phyloP scores from a whole-genome alignment of 2,797 vertebrate genomes.

The Amphiprion clarkii region DNA sequence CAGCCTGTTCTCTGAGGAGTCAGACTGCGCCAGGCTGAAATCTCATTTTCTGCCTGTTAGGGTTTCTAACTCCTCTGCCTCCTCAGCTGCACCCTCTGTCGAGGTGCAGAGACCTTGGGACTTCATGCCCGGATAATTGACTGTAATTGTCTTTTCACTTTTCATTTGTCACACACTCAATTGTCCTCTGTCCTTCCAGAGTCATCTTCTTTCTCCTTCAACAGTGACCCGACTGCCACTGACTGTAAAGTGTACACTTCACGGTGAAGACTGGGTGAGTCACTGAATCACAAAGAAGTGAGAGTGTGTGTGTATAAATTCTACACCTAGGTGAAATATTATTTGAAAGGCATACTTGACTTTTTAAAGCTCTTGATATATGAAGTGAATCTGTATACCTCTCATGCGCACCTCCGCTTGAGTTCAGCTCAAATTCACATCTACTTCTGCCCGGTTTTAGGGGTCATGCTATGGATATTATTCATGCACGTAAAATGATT shows the following conservation, averaged over 20 bases:
- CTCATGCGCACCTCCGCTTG: too few relatives aligned
- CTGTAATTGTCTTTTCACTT: slow-evolving; percentile 97
- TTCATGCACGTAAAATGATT: slow-evolving; percentile 1
- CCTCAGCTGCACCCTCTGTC: slow-evolving; percentile 68
- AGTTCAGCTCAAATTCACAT: too few relatives aligned
- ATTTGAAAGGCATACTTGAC: slow-evolving; percentile 1
- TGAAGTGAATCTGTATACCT: neutral
- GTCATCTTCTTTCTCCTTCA: slow-evolving; percentile 20
- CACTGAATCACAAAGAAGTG: neutral
- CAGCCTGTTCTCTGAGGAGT: slow-evolving; percentile 44
- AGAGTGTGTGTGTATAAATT: too few relatives aligned
- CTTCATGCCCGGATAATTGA: slow-evolving; percentile 92
- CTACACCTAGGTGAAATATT: slow-evolving; percentile 1
- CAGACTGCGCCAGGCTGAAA: slow-evolving; percentile 90
- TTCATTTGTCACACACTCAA: slow-evolving; percentile 89
- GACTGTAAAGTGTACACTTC: neutral
- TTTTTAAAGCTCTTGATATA: slow-evolving; percentile 19
- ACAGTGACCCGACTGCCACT: neutral
- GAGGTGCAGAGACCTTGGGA: slow-evolving; percentile 84
- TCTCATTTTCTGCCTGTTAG: slow-evolving; percentile 98
- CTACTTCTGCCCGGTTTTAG: slow-evolving; percentile 2
- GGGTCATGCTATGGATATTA: neutral
- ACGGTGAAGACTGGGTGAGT: too few relatives aligned
- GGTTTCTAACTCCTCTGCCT: slow-evolving; percentile 79
- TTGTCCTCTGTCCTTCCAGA: slow-evolving; percentile 53